Evolutionary conservation across 2,113 vertebrate species (phyloP), one percentile per base, ranked within the genome.

Genomic region (Bothrops jararaca): DNA sequence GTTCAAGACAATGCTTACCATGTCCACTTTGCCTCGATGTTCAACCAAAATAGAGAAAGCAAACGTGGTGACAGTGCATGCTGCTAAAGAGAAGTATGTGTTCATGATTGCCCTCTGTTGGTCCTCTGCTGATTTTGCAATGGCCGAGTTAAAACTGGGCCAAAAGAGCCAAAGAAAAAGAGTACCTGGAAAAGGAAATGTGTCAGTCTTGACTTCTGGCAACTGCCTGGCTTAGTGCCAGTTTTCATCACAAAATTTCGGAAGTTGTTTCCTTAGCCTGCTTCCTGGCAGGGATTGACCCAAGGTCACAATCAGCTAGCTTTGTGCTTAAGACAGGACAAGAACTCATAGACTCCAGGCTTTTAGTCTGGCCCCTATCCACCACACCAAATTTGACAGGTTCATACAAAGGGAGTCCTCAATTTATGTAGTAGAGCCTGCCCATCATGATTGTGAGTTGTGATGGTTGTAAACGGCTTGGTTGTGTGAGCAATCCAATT

Each of bases 71-170:
- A 99, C 95, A 5, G 98, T 97, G 0, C 98, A 99, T 34, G 99
- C 97, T 0, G 98, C 98, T 92, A 99, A 96, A 54, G 99, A 99
- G 91, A 98, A 98, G 95, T 99, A 99, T 0, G 99, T 99, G 97
- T 99, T 99, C 91, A 98, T 88, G 10, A 99, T 97, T 3, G 99
- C 98, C 3, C 9, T 98, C 6, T 96, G 90, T 94, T 97, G 98
- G 1, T 12, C 0, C 0, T 3, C 0, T 7, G 0, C 0, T 0
- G 64, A 0, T 0, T 34, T 0, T 6, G 98, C 98, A 22, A 98
- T 98, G 94, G 98, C 99, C 0, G 99, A 99, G 96, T 99, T 99
- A 95, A 99, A 99, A 96, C 98, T 99, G 91, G 99, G 99, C 99
- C 99, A 99, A 95, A 99, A 99, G 96, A 99, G 97, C 99, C 99